phyloP scores from a whole-genome alignment of 2,797 vertebrate genomes.

The Lithobates sylvaticus region DNA sequence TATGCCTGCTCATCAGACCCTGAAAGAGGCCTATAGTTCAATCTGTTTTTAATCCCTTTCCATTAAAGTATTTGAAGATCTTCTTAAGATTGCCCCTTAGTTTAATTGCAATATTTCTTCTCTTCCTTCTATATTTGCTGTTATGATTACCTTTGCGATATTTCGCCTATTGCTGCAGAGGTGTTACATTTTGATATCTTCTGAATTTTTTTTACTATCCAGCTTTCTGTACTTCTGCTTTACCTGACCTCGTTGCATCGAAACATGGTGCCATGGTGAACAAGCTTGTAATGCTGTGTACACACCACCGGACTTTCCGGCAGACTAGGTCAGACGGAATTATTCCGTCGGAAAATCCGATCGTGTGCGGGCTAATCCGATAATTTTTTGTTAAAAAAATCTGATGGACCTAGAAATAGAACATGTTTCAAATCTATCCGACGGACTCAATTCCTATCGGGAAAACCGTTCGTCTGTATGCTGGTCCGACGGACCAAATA shows the following conservation, averaged over 20 bases:
- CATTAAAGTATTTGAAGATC: constrained; percentile 47
- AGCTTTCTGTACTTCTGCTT: not conserved
- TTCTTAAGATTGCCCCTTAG: constrained; percentile 20
- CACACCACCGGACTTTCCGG: no score
- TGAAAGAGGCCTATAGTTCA: constrained; percentile 20
- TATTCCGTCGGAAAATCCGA: no score
- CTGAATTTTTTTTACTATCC: not conserved
- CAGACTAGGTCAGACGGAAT: no score
- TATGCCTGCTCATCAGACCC: constrained; percentile 30
- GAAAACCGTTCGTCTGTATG: no score
- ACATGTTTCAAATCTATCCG: no score
- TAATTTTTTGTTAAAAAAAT: no score
- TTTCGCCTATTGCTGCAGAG: constrained; percentile 8
- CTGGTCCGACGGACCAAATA: no score
- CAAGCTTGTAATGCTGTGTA: not conserved
- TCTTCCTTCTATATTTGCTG: constrained; percentile 40
- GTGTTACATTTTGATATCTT: not conserved
- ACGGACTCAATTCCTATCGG: no score
- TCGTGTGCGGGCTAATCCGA: no score
- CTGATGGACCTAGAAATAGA: no score
- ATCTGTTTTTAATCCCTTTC: constrained; percentile 44
- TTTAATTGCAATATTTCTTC: constrained; percentile 45
- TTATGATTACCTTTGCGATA: constrained; percentile 25
- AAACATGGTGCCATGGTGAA: not conserved
- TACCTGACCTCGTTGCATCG: constrained; percentile 1